phyloP scores from a whole-genome alignment of 2,113 vertebrate species.

The Pao palembangensis region DNA sequence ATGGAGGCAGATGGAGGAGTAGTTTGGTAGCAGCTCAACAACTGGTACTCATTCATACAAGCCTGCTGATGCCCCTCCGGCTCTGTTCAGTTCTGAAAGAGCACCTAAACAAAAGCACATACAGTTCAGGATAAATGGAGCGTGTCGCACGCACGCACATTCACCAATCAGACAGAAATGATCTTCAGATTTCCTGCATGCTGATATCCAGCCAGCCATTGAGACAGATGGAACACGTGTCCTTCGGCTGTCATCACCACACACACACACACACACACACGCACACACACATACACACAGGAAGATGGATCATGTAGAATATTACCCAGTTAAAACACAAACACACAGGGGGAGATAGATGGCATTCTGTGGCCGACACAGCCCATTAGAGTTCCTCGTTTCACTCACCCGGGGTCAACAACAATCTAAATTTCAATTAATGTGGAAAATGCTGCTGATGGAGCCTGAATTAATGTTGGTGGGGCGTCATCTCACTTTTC shows the following conservation, averaged over 20 bases:
- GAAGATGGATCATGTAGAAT: neutral
- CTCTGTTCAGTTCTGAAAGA: conserved; percentile 2
- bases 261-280: conserved; percentile 8
- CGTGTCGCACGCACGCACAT: neutral
- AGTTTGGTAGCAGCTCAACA: neutral
- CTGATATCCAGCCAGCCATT: conserved; percentile 1
- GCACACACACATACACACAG: neutral
- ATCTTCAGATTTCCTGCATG: conserved; percentile 11
- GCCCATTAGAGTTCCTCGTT: conserved; percentile 28
- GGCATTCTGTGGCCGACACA: conserved; percentile 18
- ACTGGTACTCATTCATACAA: conserved; percentile 2
- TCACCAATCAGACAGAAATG: conserved; percentile 21
- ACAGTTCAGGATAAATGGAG: neutral
- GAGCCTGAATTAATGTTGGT: conserved; percentile 45
- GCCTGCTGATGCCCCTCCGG: conserved; percentile 3
- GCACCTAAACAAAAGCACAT: neutral
- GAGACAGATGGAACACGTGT: neutral
- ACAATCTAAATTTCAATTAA: conserved; percentile 70
- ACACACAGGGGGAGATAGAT: conserved; percentile 19
- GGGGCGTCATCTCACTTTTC: conserved; percentile 32
- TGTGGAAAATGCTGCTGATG: conserved; percentile 55
- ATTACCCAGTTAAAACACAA: neutral
- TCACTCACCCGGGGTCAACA: conserved; percentile 60
- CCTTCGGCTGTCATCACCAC: neutral
- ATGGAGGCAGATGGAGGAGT: conserved; percentile 18